A percentile compares a stretch with the other conserved stretches of the same genome.
Conservation (phyloP, 2,797 vertebrate species). For the Saxicola maurus region DNA sequence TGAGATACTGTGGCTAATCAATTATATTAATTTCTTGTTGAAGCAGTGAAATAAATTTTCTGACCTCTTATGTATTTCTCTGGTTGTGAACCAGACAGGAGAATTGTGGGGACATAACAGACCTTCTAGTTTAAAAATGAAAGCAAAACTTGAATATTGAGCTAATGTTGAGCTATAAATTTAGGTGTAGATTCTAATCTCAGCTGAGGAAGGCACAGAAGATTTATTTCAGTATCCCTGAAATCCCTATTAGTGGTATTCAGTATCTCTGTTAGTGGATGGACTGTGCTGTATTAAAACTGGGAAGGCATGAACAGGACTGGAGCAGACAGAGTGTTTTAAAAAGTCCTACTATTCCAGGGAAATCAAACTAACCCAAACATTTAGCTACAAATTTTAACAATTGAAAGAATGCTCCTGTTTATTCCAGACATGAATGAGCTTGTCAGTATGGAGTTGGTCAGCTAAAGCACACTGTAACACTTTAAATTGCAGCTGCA, state of each 20-base stretch:
- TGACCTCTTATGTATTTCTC: constrained; percentile 1
- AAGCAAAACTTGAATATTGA: neutral
- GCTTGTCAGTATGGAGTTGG: neutral
- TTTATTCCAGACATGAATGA: neutral
- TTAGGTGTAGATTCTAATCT: neutral
- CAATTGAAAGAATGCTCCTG: neutral
- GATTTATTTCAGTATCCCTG: neutral
- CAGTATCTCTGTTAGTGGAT: neutral
- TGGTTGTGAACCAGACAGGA: neutral
- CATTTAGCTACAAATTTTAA: neutral
- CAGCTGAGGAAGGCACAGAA: neutral
- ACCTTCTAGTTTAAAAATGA: neutral
- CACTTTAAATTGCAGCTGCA: neutral
- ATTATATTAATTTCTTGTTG: constrained; percentile 61
- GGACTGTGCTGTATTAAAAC: neutral
- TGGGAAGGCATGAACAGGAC: neutral
- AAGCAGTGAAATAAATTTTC: constrained; percentile 46
- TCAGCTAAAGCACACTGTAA: neutral
- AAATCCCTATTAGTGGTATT: neutral
- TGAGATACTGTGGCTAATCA: constrained; percentile 61
- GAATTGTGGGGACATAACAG: neutral
- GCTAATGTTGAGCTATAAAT: neutral
- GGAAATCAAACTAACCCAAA: neutral
- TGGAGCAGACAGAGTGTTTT: neutral
- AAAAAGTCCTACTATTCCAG: neutral